A percentile compares a stretch with the other conserved stretches of the same genome.
phyloP scores from a whole-genome alignment of 2,888 invertebrate species.

The Scrobipalpa costella region DNA sequence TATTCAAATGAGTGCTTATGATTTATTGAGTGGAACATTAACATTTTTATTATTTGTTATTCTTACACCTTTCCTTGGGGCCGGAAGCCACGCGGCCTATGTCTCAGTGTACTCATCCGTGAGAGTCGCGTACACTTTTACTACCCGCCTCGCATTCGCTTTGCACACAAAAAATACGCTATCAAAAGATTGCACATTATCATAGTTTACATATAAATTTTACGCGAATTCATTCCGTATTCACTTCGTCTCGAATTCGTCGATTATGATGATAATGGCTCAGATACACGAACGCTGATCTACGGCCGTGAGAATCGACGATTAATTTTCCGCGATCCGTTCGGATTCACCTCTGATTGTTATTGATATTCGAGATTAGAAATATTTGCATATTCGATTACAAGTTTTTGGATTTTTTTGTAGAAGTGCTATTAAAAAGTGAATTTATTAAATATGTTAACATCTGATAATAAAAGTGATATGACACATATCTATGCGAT shows the following conservation, averaged over 20 bases:
- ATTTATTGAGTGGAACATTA: slow-evolving; percentile 83
- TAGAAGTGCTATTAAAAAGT: background rate
- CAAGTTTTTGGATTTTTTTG: slow-evolving; percentile 33
- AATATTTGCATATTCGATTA: slow-evolving; percentile 57
- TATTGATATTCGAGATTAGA: slow-evolving; percentile 49
- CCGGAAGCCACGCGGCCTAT: slow-evolving; percentile 79
- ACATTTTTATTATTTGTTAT: slow-evolving; percentile 83
- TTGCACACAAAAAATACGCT: slow-evolving; percentile 60
- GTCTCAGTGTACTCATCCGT: slow-evolving; percentile 78
- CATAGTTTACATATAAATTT: slow-evolving; percentile 82
- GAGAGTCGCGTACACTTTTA: slow-evolving; percentile 54
- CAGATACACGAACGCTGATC: slow-evolving; percentile 72
- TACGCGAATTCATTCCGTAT: slow-evolving; percentile 78
- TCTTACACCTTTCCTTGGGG: slow-evolving; percentile 77
- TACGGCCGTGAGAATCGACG: slow-evolving; percentile 77
- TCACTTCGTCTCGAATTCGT: slow-evolving; percentile 69
- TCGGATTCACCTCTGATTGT: slow-evolving; percentile 58
- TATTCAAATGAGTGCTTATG: slow-evolving; percentile 80
- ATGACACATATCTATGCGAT: too few species aligned
- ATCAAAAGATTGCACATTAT: slow-evolving; percentile 74
- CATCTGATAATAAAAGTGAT: background rate
- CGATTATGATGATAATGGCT: slow-evolving; percentile 78
- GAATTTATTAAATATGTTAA: slow-evolving; percentile 22
- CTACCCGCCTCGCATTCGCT: slow-evolving; percentile 60
- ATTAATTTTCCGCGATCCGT: slow-evolving; percentile 74